phyloP scores from a whole-genome alignment of 2,888 invertebrate genomes.

The Matsumyia berberina region DNA sequence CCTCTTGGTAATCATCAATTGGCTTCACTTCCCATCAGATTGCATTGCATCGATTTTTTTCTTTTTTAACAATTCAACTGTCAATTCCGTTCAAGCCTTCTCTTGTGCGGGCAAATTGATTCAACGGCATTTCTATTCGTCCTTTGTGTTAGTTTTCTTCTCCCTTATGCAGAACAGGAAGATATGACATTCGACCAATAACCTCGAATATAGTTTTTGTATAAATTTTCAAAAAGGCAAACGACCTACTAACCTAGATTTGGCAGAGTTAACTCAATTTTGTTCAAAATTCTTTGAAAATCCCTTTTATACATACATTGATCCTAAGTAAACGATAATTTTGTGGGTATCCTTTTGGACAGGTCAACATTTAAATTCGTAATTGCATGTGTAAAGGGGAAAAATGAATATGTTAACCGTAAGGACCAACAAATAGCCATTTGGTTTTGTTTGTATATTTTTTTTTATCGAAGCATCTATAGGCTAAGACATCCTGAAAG shows the following conservation, averaged over 20 bases:
- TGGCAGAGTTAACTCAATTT: constrained; percentile 16
- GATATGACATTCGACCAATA: background rate
- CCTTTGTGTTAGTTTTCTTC: background rate
- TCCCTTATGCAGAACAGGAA: background rate
- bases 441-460: constrained; percentile 7
- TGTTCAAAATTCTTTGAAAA: constrained; percentile 7
- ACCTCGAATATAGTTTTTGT: background rate
- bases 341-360: background rate
- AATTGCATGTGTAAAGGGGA: constrained; percentile 22
- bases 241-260: constrained; percentile 3
- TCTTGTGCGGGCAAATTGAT: background rate
- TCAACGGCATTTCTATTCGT: background rate
- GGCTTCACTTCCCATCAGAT: constrained; percentile 4
- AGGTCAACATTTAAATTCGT: constrained; percentile 10
- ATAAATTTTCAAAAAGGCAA: background rate
- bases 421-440: background rate
- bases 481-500: constrained; percentile 2
- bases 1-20: background rate
- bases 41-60: background rate
- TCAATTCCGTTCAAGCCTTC: constrained; percentile 3
- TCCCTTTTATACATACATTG: background rate
- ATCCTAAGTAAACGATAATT: constrained; percentile 12
- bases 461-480: background rate
- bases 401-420: constrained; percentile 9
- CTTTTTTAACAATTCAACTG: constrained; percentile 30